phyloP scores from a whole-genome alignment of 1,140 invertebrate genomes.

The Drosophila nebulosa region DNA sequence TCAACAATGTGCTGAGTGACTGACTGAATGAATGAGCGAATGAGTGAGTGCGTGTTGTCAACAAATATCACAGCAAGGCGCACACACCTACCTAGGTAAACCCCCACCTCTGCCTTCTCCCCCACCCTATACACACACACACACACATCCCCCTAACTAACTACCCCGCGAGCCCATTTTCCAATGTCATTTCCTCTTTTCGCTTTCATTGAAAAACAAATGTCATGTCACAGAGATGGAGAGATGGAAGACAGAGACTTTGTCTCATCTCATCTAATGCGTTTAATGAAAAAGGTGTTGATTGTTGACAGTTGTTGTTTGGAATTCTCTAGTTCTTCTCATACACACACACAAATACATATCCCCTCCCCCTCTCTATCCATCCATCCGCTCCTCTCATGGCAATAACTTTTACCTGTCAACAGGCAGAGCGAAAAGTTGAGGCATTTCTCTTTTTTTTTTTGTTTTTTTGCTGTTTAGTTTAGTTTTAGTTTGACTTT shows the following conservation, averaged over 20 bases:
- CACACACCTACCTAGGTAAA: neutral
- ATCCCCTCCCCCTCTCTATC: neutral
- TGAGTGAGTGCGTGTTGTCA: conserved; percentile 9
- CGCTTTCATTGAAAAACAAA: conserved; percentile 76
- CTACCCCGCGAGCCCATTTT: neutral
- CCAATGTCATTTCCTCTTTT: conserved; percentile 68
- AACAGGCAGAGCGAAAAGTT: conserved; percentile 14
- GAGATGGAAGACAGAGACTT: conserved; percentile 26
- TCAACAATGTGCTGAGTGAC: conserved; percentile 52
- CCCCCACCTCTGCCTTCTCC: neutral
- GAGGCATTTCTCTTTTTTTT: conserved; percentile 25
- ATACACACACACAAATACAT: neutral
- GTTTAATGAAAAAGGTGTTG: conserved; percentile 79
- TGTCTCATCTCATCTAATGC: conserved; percentile 69
- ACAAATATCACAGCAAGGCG: conserved; percentile 2
- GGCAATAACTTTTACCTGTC: conserved; percentile 47
- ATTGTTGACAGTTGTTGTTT: conserved; percentile 67
- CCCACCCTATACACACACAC: neutral
- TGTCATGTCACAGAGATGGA: conserved; percentile 45
- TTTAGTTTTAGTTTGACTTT: conserved; percentile 61
- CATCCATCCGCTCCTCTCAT: neutral
- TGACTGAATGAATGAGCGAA: neutral
- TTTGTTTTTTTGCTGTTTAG: conserved; percentile 46
- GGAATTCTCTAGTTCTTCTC: neutral
- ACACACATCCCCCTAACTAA: neutral